Percentiles rank a stretch among this genome's conserved stretches.
Conservation (phyloP, 2,797 vertebrate species). For the Synanceia verrucosa region DNA sequence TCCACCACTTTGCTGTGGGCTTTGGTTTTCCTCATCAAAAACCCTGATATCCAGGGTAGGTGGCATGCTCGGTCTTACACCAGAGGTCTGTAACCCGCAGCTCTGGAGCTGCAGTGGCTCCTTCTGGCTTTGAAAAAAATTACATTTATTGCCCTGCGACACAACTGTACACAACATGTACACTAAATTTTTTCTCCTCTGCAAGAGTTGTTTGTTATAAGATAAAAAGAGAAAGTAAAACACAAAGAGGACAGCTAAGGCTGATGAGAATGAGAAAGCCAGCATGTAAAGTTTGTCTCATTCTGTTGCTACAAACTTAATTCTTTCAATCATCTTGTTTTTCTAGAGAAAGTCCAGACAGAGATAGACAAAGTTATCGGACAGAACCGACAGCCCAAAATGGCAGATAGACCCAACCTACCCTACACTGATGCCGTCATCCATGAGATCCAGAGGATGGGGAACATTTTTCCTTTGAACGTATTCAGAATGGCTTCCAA, state of each 20-base stretch:
- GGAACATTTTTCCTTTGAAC: constrained; percentile 76
- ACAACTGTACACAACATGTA: too few relatives aligned
- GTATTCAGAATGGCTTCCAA: constrained; percentile 44
- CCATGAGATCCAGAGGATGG: constrained; percentile 84
- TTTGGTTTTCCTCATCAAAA: constrained; percentile 79
- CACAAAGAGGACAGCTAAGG: neutral
- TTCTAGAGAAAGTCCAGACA: constrained; percentile 79
- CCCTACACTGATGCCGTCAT: constrained; percentile 85
- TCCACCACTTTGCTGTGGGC: constrained; percentile 85
- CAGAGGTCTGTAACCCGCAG: too few relatives aligned
- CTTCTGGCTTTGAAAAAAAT: too few relatives aligned
- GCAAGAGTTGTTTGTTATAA: too few relatives aligned
- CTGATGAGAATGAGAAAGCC: neutral
- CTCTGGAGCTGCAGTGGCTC: too few relatives aligned
- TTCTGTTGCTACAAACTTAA: neutral
- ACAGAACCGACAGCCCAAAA: constrained; percentile 59
- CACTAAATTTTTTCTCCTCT: too few relatives aligned
- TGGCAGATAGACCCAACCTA: constrained; percentile 76
- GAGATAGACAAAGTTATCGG: constrained; percentile 86
- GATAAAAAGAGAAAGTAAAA: too few relatives aligned
- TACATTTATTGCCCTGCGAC: too few relatives aligned
- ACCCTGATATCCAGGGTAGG: constrained; percentile 87
- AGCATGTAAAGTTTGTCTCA: neutral
- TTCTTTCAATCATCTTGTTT: neutral
- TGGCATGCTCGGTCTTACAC: neutral